Conservation (phyloP, 2,888 invertebrate genomes). For the Rhopalosiphum nymphaeae region DNA sequence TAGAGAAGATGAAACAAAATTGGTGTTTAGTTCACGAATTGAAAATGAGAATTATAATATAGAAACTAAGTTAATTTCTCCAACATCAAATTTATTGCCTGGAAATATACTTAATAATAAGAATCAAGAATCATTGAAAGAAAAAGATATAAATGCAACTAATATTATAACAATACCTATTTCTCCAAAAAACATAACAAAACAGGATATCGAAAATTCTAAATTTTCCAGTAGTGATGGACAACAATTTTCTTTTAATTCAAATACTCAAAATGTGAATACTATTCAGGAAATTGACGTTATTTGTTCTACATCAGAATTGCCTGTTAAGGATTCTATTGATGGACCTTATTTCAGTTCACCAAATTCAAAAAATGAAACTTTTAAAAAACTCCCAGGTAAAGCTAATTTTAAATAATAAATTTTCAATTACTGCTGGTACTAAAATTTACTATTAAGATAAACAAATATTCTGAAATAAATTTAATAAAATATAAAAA, state of each 20-base stretch:
- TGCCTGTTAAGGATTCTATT: constrained; percentile 3
- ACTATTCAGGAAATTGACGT: neutral
- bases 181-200: neutral
- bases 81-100: neutral
- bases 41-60: neutral
- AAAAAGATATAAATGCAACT: neutral
- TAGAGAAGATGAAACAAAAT: neutral
- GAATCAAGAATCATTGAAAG: neutral
- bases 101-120: neutral
- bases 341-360: constrained; percentile 54
- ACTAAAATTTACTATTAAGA: neutral
- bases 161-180: neutral
- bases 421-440: neutral
- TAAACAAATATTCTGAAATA: neutral
- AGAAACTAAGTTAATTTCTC: neutral
- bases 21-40: neutral
- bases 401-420: neutral
- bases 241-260: constrained; percentile 4
- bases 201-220: neutral
- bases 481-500: neutral
- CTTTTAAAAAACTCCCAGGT: constrained; percentile 44
- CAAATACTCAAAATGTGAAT: neutral
- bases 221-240: neutral
- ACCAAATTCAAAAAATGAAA: constrained; percentile 37
- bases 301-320: neutral